Evolutionary conservation across 2,113 vertebrate species (phyloP).

Genomic region (Genyomyrus donnyi): DNA sequence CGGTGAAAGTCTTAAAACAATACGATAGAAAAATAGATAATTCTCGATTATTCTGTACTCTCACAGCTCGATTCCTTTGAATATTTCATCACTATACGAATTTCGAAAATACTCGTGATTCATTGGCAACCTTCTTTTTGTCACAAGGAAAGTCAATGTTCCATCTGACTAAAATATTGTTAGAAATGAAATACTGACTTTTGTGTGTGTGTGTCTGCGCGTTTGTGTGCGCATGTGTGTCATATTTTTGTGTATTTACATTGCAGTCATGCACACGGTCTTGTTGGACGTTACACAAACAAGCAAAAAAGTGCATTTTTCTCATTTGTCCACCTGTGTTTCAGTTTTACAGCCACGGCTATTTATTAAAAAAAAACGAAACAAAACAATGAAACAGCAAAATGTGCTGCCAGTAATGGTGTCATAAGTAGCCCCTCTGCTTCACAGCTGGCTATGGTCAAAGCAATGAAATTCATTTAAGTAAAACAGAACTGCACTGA

Average conservation of each 20-base stretch:
- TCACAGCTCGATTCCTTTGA: background rate
- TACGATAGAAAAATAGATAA: conserved; percentile 56
- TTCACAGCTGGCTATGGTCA: background rate
- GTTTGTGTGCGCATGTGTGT: background rate
- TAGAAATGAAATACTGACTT: background rate
- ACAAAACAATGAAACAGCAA: background rate
- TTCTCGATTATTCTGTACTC: conserved; percentile 22
- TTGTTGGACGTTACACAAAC: conserved; percentile 15
- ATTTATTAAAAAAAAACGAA: background rate
- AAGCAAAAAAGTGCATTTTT: conserved; percentile 6
- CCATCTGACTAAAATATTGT: background rate
- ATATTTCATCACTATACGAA: conserved; percentile 1
- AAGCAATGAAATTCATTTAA: background rate
- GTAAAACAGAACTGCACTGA: background rate
- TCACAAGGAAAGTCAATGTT: background rate
- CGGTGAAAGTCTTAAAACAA: conserved; percentile 32
- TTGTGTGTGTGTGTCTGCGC: background rate
- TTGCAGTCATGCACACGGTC: conserved; percentile 16
- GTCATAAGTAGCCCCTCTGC: background rate
- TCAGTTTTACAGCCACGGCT: background rate
- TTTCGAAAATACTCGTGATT: conserved; percentile 30
- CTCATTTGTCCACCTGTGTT: conserved; percentile 2
- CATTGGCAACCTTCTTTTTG: background rate
- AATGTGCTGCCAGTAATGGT: background rate
- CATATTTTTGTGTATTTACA: background rate